Evolutionary conservation across 2,888 invertebrate genomes (phyloP), one percentile per base, ranked within the genome.

Genomic region (Cantharis nigra): DNA sequence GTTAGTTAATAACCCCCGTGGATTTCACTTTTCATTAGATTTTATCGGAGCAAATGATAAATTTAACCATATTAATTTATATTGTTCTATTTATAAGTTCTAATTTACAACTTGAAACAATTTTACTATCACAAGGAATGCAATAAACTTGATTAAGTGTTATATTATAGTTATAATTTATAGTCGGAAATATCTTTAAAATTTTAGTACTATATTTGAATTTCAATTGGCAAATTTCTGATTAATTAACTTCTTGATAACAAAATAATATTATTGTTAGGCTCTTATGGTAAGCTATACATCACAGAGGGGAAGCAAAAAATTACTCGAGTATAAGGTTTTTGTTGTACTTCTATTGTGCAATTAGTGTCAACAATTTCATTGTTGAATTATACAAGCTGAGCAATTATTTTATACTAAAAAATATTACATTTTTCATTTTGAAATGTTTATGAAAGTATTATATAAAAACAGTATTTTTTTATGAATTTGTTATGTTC

Each of bases 181-280:
- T 71, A 9, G 33, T n/a, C 13, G 13, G 9, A 63, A 26, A 64
- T 71, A 71, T 64, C 49, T 64, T 71, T 28, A 30, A 63, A 26
- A 30, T 64, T 64, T 71, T 20, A 28, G 30, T 16, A 49, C 49
- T 49, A 49, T n/a, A 49, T 49, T 49, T 49, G 62, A 67, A 72
- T 72, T 72, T 67, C 72, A 72, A 62, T 67, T 23, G 65, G 72
- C 33, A 33, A 65, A 30, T 64, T 30, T 16, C 30, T 49, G 23
- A 72, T 72, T 67, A 67, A n/a, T 72, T 62, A 26, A 72, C 49
- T 49, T 49, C n/a, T 49, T n/a, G 49, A 49, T 49, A 49, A 49
- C 49, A 49, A n/a, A n/a, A n/a, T 49, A 49, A 7, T 49, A n/a
- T 49, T 49, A 49, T 49, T n/a, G n/a, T n/a, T 9, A 49, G 7